Percentiles rank a stretch among this genome's conserved stretches.
phyloP scores from a whole-genome alignment of 64 coral and sea anemone genomes.

The Catalaphyllia jardinei region DNA sequence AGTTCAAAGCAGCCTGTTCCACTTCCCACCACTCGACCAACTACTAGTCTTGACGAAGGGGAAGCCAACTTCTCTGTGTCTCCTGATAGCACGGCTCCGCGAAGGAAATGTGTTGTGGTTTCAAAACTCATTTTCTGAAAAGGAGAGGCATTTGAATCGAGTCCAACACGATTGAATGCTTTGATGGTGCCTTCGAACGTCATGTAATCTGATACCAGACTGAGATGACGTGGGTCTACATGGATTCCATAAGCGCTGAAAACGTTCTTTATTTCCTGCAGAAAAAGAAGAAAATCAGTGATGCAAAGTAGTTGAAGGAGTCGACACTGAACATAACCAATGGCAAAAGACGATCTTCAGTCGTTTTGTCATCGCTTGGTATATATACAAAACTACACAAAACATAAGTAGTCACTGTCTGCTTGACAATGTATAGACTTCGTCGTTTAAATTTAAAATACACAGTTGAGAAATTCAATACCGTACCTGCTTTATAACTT shows the following conservation, averaged over 20 bases:
- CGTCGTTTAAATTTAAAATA: neutral
- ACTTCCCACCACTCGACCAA: constrained; percentile 80
- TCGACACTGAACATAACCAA: neutral
- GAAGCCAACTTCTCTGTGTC: constrained; percentile 82
- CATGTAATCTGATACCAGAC: constrained; percentile 92
- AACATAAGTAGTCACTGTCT: too few relatives aligned
- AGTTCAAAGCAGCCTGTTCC: constrained; percentile 93
- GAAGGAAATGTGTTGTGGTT: constrained; percentile 93
- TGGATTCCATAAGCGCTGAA: constrained; percentile 90
- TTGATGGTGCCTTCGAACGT: constrained; percentile 94
- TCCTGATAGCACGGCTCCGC: constrained; percentile 81
- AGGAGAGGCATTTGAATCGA: constrained; percentile 94
- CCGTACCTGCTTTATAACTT: constrained; percentile 85
- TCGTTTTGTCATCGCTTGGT: too few relatives aligned
- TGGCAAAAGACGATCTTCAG: neutral
- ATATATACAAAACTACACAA: too few relatives aligned
- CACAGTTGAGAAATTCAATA: neutral
- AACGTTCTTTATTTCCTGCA: constrained; percentile 90
- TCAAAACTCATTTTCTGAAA: constrained; percentile 99
- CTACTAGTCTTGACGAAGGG: constrained; percentile 92
- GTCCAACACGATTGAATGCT: constrained; percentile 93
- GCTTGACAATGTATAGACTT: too few relatives aligned
- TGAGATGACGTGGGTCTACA: constrained; percentile 87
- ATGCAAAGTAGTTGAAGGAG: neutral
- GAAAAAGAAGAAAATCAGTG: neutral